Conservation (phyloP, 2,113 vertebrate genomes). For the Mohoua ochrocephala region DNA sequence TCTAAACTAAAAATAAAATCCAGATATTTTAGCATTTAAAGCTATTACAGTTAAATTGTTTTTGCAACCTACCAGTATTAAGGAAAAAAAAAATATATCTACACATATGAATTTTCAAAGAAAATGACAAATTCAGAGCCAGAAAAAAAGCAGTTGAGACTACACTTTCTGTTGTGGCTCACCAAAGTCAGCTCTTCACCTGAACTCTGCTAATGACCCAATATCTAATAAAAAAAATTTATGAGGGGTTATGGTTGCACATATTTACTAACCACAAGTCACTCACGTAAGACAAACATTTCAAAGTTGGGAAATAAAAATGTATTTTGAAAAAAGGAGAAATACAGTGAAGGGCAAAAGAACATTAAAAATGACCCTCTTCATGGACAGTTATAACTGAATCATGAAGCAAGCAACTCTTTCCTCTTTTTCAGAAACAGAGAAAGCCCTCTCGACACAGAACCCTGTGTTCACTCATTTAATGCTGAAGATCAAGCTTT, state of each 20-base stretch:
- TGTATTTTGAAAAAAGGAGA: neutral
- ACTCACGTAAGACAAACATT: neutral
- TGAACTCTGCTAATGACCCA: neutral
- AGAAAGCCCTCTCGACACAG: neutral
- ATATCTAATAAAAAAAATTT: neutral
- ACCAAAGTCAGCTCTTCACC: neutral
- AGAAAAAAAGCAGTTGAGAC: neutral
- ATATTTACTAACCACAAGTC: neutral
- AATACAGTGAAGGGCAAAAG: neutral
- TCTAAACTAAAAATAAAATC: neutral
- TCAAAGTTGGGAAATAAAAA: neutral
- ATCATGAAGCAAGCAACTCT: neutral
- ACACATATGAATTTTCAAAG: neutral
- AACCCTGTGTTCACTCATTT: neutral
- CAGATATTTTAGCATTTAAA: neutral
- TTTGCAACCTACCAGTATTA: neutral
- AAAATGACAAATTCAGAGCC: neutral
- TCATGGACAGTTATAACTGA: neutral
- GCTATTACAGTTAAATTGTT: neutral
- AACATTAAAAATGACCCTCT: neutral
- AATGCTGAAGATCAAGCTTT: neutral
- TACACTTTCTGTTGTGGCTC: neutral
- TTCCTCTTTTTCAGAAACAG: neutral
- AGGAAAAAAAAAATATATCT: fast-evolving
- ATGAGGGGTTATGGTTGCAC: neutral